Conservation (phyloP, 30 jellyfish, hydroid and myxozoan species). For the Morbakka virulenta region DNA sequence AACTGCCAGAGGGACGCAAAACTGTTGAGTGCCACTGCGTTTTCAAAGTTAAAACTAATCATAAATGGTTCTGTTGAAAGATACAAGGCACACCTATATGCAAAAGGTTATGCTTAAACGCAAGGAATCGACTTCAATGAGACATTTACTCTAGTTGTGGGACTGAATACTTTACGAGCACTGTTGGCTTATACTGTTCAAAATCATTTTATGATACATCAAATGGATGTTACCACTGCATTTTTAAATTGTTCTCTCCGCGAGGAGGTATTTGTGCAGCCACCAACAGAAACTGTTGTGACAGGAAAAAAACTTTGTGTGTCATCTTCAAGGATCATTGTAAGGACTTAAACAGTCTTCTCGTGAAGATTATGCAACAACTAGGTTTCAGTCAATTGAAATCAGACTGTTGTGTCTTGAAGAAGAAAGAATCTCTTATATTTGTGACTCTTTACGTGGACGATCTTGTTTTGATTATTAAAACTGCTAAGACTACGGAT, state of each 20-base stretch:
- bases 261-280: slow-evolving; percentile 25
- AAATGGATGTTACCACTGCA: slow-evolving; percentile 12
- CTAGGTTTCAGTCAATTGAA: not conserved
- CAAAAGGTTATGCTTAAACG: slow-evolving; percentile 22
- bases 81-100: slow-evolving; percentile 27
- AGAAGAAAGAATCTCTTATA: not conserved
- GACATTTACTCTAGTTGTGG: slow-evolving; percentile 4
- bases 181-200: slow-evolving; percentile 17
- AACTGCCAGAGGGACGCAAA: slow-evolving; percentile 17
- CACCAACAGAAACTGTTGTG: slow-evolving; percentile 17
- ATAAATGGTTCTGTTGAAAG: slow-evolving; percentile 1
- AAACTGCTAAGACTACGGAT: not conserved
- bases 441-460: slow-evolving; percentile 3
- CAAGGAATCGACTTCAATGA: slow-evolving; percentile 1
- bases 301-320: slow-evolving; percentile 34
- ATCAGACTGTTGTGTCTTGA: slow-evolving; percentile 1
- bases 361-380: not conserved
- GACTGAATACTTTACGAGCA: slow-evolving; percentile 14
- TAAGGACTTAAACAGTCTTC: slow-evolving; percentile 42
- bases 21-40: not conserved
- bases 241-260: slow-evolving; percentile 18
- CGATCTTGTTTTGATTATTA: slow-evolving; percentile 9
- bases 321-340: slow-evolving; percentile 25
- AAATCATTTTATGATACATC: slow-evolving; percentile 6
- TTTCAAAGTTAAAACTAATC: not conserved